Conservation (phyloP, 2,113 vertebrate genomes). For the Lutjanus erythropterus region DNA sequence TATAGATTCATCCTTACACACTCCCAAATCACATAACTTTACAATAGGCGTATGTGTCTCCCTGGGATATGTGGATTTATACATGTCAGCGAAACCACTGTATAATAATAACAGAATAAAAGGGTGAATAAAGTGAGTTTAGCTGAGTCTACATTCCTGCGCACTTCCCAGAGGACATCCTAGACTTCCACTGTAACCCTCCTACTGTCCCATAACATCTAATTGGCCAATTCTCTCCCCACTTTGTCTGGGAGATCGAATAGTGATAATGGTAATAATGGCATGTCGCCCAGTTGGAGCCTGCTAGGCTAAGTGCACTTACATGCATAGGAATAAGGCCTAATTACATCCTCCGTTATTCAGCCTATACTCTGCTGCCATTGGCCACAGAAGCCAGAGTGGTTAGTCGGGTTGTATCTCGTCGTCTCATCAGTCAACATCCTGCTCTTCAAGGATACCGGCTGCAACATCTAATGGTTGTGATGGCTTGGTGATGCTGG, state of each 20-base stretch:
- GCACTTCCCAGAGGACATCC: not conserved
- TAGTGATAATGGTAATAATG: constrained; percentile 78
- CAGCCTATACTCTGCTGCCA: constrained; percentile 37
- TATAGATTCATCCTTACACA: not conserved
- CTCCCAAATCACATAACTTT: not conserved
- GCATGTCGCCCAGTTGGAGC: constrained; percentile 67
- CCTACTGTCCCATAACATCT: constrained; percentile 19
- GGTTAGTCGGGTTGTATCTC: constrained; percentile 14
- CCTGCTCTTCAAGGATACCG: constrained; percentile 34
- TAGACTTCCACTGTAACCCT: constrained; percentile 19
- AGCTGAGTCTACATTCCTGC: not conserved
- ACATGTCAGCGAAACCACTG: not conserved
- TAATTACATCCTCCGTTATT: constrained; percentile 78
- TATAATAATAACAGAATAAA: constrained; percentile 1
- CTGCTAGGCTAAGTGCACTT: constrained; percentile 77
- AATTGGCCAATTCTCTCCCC: constrained; percentile 51
- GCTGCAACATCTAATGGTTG: constrained; percentile 44
- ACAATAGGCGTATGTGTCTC: not conserved
- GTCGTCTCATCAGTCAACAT: constrained; percentile 19
- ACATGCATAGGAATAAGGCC: constrained; percentile 68
- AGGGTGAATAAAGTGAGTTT: not conserved
- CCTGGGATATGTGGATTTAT: not conserved
- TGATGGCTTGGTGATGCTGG: constrained; percentile 8
- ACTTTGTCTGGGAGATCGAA: constrained; percentile 59
- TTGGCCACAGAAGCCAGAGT: constrained; percentile 36